Conservation (phyloP, 2,888 invertebrate species). For the Oligia strigilis region DNA sequence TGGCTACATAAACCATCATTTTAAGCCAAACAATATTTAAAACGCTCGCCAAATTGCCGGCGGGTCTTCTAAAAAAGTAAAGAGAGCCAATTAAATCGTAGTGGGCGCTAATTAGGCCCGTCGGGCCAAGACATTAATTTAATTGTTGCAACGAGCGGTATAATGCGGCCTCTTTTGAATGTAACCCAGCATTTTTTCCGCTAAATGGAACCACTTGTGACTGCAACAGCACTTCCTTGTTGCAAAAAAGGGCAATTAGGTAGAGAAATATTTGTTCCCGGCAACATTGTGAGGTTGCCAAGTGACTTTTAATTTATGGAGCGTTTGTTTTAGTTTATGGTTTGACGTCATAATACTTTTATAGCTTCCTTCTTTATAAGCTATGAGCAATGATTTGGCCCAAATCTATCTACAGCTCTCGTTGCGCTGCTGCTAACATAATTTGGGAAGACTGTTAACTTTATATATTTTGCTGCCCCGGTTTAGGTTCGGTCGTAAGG, state of each 20-base stretch:
- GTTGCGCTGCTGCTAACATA: neutral
- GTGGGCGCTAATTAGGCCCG: constrained; percentile 67
- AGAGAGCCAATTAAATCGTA: constrained; percentile 65
- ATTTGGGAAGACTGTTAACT: neutral
- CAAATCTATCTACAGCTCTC: neutral
- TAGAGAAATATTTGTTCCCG: constrained; percentile 59
- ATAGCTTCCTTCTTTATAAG: neutral
- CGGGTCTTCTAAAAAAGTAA: constrained; percentile 58
- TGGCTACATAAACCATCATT: constrained; percentile 47
- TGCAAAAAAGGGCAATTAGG: constrained; percentile 60
- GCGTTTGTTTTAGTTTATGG: constrained; percentile 16
- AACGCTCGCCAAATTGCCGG: constrained; percentile 48
- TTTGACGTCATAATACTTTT: neutral
- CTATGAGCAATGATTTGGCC: neutral
- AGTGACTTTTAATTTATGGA: constrained; percentile 47
- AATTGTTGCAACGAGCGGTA: constrained; percentile 62
- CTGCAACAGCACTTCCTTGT: constrained; percentile 56
- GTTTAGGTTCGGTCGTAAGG: neutral
- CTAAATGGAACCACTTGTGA: constrained; percentile 64
- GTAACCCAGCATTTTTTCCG: constrained; percentile 63
- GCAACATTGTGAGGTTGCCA: constrained; percentile 41
- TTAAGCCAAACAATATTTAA: constrained; percentile 60
- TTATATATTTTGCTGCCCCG: neutral
- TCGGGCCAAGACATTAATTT: constrained; percentile 65
- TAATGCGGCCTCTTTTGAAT: constrained; percentile 59